Base-by-base conservation (phyloP, 2,113 vertebrate genomes). In the Hiodon tergisus region DNA sequence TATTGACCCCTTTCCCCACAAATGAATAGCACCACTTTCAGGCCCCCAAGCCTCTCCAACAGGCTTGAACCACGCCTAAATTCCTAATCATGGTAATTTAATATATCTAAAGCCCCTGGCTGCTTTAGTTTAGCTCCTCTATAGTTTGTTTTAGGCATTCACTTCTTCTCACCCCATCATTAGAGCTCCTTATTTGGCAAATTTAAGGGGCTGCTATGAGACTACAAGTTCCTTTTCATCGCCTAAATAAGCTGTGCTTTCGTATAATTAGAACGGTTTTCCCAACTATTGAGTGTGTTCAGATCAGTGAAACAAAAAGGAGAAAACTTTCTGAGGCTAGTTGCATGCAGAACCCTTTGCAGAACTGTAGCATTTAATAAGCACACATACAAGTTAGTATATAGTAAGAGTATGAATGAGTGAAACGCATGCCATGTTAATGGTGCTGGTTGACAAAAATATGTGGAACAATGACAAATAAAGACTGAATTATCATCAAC, bases 31-130 rank as follows among this genome's bases (percentile, higher is more conserved):
- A 76, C 83, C 90, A 91, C 94, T 93, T 89, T 86, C 88, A 88
- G 92, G 88, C 88, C 88, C 86, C 87, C 86, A 89, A 87, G 88
- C 90, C 91, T 93, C 94, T 96, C 93, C 93, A 93, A 88, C 92
- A 91, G 91, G 92, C 91, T 92, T 89, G 89, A 92, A 93, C 91
- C 91, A 93, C 91, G 93, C 92, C 92, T 92, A 90, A 92, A 94
- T 94, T 95, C 93, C 93, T 95, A 96, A 96, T 97, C 95, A 95
- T 94, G 95, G 94, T 96, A 95, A 96, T 98, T 98, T 96, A 98
- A 97, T 98, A 96, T 95, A 96, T 95, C 92, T 94, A 92, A 93
- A 95, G 93, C 91, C 93, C 87, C 93, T 87, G 86, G 90, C 88
- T 89, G 93, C 92, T 94, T 94, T 94, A 93, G 93, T 92, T 91